Evolutionary conservation across 2,888 invertebrate genomes (phyloP).

Genomic region (Luperina nickerlii): DNA sequence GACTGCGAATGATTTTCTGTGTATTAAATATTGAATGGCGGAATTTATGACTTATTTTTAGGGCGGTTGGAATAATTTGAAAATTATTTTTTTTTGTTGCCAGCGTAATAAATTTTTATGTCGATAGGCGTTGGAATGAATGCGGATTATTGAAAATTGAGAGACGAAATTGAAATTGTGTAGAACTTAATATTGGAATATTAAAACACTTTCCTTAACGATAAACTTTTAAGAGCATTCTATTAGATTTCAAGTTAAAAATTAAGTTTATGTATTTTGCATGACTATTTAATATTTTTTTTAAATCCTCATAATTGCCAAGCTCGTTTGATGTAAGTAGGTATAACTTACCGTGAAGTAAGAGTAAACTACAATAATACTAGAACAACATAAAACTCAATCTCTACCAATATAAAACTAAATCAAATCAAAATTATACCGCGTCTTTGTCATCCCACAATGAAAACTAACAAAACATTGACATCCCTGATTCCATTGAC

Average conservation of each 20-base stretch:
- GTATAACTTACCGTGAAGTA: not conserved
- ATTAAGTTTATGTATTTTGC: not conserved
- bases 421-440: constrained; percentile 44
- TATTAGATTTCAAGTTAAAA: constrained; percentile 12
- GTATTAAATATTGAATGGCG: constrained; percentile 78
- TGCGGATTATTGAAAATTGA: constrained; percentile 62
- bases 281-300: not conserved
- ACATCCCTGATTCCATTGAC: constrained; percentile 50
- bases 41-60: constrained; percentile 73
- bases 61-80: constrained; percentile 65
- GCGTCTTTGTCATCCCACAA: constrained; percentile 37
- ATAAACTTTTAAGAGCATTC: constrained; percentile 23
- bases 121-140: constrained; percentile 63
- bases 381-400: not conserved
- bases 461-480: constrained; percentile 35
- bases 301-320: not conserved
- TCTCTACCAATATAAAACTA: constrained; percentile 13
- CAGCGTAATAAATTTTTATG: constrained; percentile 67
- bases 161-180: constrained; percentile 52
- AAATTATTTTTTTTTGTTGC: constrained; percentile 65
- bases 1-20: constrained; percentile 75
- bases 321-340: not conserved
- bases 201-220: constrained; percentile 20
- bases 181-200: constrained; percentile 40
- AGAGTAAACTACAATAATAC: constrained; percentile 1